Evolutionary conservation across 1,140 invertebrate genomes (phyloP).

Genomic region (Periplaneta americana): DNA sequence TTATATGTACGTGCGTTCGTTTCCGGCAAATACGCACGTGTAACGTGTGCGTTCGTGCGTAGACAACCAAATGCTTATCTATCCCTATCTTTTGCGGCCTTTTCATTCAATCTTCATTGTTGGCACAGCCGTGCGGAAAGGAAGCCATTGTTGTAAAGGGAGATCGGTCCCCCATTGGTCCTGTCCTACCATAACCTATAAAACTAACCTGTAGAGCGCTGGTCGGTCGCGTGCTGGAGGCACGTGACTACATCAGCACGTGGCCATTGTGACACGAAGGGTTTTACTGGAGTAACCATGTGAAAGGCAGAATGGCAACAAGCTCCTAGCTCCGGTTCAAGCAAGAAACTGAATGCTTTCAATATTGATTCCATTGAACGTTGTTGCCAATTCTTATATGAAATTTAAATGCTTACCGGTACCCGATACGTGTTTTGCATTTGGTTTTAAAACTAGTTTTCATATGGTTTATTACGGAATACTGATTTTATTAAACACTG

Average conservation of each 20-base stretch:
- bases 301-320: not conserved
- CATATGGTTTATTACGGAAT: no score
- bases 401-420: no score
- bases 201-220: not conserved
- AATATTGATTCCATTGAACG: not conserved
- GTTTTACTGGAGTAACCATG: not conserved
- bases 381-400: not conserved
- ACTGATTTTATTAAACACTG: no score
- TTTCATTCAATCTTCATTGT: not conserved
- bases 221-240: not conserved
- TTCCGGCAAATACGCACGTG: not conserved
- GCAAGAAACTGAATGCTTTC: not conserved
- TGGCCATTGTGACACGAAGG: not conserved
- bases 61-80: not conserved
- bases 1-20: not conserved
- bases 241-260: not conserved
- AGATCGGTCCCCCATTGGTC: not conserved
- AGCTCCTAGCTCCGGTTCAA: not conserved
- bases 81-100: not conserved
- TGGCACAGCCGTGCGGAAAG: not conserved
- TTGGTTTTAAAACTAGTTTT: no score
- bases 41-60: not conserved
- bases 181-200: not conserved
- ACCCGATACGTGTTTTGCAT: no score
- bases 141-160: not conserved